Evolutionary conservation across 2,888 invertebrate genomes (phyloP), one percentile per base, ranked within the genome.

Genomic region (Latrodectus hesperus): DNA sequence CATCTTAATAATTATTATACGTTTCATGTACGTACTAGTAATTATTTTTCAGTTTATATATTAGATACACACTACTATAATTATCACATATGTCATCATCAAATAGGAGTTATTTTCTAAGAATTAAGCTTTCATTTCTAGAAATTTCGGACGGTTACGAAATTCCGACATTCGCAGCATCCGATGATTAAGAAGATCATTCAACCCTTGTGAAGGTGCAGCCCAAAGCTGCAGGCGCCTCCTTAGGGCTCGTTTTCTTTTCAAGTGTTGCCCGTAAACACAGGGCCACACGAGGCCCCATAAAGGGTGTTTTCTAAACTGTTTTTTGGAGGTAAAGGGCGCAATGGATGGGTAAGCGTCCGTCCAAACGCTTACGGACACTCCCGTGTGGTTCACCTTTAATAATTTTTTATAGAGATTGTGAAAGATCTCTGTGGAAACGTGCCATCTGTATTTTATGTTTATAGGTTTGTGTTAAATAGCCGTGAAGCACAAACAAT

Each of bases 391-490:
- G 49, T 65, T 76, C n/a, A 14, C 38, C 16, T 67, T 51, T 76
- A 49, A 10, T 16, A n/a, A 76, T 67, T 16, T 60, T 11, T 60
- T 16, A 60, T 16, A n/a, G 60, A 60, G n/a, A 60, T 60, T 10
- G 60, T 60, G n/a, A 16, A 16, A 60, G 51, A 38, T 38, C 38
- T 38, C 5, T 38, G 38, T 38, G 38, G 38, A 38, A 38, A 38
- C 38, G 38, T 38, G 38, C 80, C 80, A 80, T 80, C 80, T 80
- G 80, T 60, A 49, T 51, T 79, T 9, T n/a, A n/a, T 78, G 78
- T 70, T 78, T 78, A 70, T 70, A 52, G 11, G 53, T 12, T 78
- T 52, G 17, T 11, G 16, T 16, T 22, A 55, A 72, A 64, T 64
- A 49, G 64, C 71, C 72, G 26, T 80, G 22, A 16, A 22, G 17